phyloP scores from a whole-genome alignment of 2,113 vertebrate genomes.

The Neotoma lepida region DNA sequence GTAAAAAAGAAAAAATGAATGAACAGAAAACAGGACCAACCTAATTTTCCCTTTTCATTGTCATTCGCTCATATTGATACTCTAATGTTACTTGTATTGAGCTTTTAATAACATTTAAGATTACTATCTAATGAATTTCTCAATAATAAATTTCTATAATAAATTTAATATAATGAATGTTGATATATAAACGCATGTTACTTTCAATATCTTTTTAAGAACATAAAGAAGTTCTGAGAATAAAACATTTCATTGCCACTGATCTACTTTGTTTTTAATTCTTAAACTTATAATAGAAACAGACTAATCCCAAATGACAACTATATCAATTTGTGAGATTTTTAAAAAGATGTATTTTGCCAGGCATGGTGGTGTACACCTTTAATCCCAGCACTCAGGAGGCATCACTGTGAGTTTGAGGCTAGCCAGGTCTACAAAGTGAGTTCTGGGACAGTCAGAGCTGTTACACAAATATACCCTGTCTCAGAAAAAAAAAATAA shows the following conservation, averaged over 20 bases:
- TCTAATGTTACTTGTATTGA: constrained; percentile 19
- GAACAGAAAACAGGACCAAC: background rate
- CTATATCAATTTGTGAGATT: background rate
- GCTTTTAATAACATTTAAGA: constrained; percentile 28
- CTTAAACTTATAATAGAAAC: constrained; percentile 50
- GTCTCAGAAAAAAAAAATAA: background rate
- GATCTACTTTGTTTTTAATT: constrained; percentile 7
- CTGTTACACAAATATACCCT: background rate
- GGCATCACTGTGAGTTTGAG: background rate
- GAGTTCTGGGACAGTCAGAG: background rate
- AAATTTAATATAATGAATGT: background rate
- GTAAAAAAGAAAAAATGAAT: background rate
- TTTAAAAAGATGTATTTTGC: background rate
- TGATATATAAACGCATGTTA: background rate
- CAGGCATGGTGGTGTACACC: background rate
- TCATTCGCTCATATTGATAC: constrained; percentile 7
- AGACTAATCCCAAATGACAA: constrained; percentile 37
- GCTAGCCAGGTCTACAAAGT: background rate
- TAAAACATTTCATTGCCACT: constrained; percentile 48
- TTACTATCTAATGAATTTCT: constrained; percentile 18
- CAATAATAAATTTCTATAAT: background rate
- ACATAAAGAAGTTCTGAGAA: constrained; percentile 47
- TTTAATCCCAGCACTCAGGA: background rate
- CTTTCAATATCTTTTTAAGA: constrained; percentile 43
- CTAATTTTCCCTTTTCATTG: background rate